Evolutionary conservation across 2,113 vertebrate species (phyloP).

Genomic region (Crotalus tigris): DNA sequence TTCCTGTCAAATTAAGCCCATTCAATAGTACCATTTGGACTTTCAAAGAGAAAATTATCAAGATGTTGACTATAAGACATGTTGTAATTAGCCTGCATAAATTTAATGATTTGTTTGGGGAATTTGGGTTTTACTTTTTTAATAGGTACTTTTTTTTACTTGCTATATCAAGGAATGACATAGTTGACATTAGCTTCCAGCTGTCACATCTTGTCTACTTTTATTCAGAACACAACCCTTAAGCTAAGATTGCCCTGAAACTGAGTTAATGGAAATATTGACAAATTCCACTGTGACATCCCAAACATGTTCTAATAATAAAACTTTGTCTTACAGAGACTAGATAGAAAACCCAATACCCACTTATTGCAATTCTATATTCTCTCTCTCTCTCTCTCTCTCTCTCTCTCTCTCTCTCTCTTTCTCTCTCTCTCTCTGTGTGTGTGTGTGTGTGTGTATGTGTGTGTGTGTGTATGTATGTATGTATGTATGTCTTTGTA

Average conservation of each 20-base stretch:
- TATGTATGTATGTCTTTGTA: background rate
- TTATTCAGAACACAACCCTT: slow-evolving; percentile 4
- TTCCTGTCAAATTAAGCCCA: background rate
- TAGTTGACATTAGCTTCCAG: slow-evolving; percentile 31
- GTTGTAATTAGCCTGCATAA: background rate
- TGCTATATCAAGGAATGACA: background rate
- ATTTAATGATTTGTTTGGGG: background rate
- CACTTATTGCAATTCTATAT: background rate
- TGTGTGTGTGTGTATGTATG: no score
- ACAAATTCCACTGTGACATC: slow-evolving; percentile 20
- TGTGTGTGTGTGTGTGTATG: no score
- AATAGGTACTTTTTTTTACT: background rate
- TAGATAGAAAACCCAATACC: slow-evolving; percentile 27
- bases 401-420: no score
- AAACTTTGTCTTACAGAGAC: slow-evolving; percentile 6
- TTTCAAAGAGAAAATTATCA: background rate
- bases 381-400: no score
- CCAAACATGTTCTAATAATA: slow-evolving; percentile 27
- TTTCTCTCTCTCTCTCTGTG: no score
- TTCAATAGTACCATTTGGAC: slow-evolving; percentile 3
- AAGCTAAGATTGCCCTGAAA: slow-evolving; percentile 44
- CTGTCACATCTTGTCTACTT: slow-evolving; percentile 15
- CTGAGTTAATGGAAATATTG: slow-evolving; percentile 48
- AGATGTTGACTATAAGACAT: background rate
- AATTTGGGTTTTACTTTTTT: background rate